Conservation (phyloP, 2,797 vertebrate species). For the Liasis olivaceus region DNA sequence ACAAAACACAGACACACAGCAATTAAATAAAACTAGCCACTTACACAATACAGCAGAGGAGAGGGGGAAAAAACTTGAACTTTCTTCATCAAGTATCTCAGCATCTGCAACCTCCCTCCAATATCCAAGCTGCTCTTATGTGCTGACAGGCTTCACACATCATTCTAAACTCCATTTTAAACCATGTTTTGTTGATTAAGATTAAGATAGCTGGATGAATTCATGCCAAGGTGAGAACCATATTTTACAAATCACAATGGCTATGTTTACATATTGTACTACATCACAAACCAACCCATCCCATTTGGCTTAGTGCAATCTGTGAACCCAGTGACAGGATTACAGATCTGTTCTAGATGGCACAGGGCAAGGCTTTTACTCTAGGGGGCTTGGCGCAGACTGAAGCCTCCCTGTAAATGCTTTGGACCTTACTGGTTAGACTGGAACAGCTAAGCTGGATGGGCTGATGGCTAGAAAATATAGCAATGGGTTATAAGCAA, state of each 20-base stretch:
- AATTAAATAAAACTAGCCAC: slow-evolving; percentile 12
- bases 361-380: not conserved
- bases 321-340: too few relatives aligned
- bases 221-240: not conserved
- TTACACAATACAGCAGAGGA: not conserved
- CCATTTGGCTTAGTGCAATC: not conserved
- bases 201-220: not conserved
- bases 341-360: not conserved
- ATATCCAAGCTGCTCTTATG: not conserved
- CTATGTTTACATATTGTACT: not conserved
- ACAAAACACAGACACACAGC: not conserved
- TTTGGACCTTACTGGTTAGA: not conserved
- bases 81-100: not conserved
- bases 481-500: not conserved
- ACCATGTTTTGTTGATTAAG: not conserved
- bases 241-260: not conserved
- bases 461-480: not conserved
- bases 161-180: not conserved
- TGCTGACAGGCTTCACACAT: not conserved
- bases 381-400: not conserved
- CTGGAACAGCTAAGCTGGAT: not conserved
- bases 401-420: not conserved
- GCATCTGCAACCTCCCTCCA: not conserved
- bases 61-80: not conserved
- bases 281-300: not conserved